Evolutionary conservation across 2,888 invertebrate species (phyloP).

Genomic region (Caenorhabditis imperialis): DNA sequence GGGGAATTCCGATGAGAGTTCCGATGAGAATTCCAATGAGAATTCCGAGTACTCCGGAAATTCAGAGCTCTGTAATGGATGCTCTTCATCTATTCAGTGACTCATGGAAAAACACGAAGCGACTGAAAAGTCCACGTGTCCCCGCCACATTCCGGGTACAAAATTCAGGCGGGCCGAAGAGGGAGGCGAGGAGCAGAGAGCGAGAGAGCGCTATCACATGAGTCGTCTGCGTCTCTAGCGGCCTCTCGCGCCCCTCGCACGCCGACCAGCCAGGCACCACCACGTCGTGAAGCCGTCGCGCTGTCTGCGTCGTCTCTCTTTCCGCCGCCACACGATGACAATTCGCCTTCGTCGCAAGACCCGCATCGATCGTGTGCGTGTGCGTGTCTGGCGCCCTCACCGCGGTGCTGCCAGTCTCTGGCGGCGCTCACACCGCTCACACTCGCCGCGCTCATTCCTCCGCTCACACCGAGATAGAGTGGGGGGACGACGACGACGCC

Average conservation of each 20-base stretch:
- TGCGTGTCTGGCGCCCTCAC: constrained; percentile 16
- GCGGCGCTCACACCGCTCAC: background rate
- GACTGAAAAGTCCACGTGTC: constrained; percentile 20
- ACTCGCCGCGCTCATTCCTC: constrained; percentile 21
- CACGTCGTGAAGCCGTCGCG: background rate
- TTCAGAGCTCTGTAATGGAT: too few species aligned
- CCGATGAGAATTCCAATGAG: too few species aligned
- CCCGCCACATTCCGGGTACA: constrained; percentile 18
- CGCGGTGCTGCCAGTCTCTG: constrained; percentile 4
- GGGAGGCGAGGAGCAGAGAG: constrained; percentile 4
- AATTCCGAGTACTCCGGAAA: too few species aligned
- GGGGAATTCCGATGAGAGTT: too few species aligned
- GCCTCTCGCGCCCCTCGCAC: constrained; percentile 1
- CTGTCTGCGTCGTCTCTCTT: background rate
- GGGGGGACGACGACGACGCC: constrained; percentile 13
- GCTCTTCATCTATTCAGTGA: too few species aligned
- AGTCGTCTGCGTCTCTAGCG: constrained; percentile 12
- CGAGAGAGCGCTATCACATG: constrained; percentile 17
- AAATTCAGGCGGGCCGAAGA: constrained; percentile 2
- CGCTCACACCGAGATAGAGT: constrained; percentile 32
- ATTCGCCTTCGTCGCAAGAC: constrained; percentile 38
- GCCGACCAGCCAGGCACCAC: too few species aligned
- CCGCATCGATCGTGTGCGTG: constrained; percentile 38
- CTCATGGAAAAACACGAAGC: too few species aligned
- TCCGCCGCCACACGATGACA: background rate